A percentile compares a stretch with the other conserved stretches of the same genome.
Conservation (phyloP, 1,140 invertebrate genomes). For the Scaptomyza pallida region DNA sequence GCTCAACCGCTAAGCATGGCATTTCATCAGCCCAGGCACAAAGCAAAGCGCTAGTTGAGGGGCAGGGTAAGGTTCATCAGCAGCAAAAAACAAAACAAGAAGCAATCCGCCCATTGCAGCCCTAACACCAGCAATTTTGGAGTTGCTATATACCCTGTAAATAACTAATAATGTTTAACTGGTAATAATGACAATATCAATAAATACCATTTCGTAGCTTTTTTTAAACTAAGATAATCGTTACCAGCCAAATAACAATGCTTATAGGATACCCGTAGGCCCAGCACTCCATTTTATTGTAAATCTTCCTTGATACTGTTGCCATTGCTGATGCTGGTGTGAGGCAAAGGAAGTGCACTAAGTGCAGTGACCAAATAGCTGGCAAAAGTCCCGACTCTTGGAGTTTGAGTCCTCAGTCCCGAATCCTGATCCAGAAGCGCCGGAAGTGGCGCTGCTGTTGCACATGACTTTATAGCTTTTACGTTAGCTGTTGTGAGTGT, state of each 20-base stretch:
- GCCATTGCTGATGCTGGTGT: conserved; percentile 30
- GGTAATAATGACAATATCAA: too few species aligned
- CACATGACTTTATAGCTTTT: conserved; percentile 77
- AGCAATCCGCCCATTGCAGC: conserved; percentile 16
- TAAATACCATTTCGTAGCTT: too few species aligned
- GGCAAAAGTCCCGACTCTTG: conserved; percentile 45
- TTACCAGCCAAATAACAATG: too few species aligned
- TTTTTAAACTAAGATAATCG: too few species aligned
- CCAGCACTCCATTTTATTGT: background rate
- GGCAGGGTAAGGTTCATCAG: conserved; percentile 2
- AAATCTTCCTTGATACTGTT: background rate
- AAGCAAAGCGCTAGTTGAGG: conserved; percentile 20
- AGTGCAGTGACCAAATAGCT: conserved; percentile 78
- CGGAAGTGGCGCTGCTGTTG: conserved; percentile 65
- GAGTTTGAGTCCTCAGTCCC: conserved; percentile 14
- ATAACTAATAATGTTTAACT: too few species aligned
- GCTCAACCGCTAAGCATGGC: conserved; percentile 76
- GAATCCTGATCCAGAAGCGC: conserved; percentile 35
- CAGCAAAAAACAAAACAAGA: conserved; percentile 17
- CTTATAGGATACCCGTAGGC: background rate
- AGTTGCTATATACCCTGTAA: background rate
- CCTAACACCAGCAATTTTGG: conserved; percentile 27
- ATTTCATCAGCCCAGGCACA: conserved; percentile 66
- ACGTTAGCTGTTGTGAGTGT: conserved; percentile 30
- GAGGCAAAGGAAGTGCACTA: conserved; percentile 70